Conservation (phyloP, 2,113 vertebrate genomes). For the Toxotes jaculatrix region DNA sequence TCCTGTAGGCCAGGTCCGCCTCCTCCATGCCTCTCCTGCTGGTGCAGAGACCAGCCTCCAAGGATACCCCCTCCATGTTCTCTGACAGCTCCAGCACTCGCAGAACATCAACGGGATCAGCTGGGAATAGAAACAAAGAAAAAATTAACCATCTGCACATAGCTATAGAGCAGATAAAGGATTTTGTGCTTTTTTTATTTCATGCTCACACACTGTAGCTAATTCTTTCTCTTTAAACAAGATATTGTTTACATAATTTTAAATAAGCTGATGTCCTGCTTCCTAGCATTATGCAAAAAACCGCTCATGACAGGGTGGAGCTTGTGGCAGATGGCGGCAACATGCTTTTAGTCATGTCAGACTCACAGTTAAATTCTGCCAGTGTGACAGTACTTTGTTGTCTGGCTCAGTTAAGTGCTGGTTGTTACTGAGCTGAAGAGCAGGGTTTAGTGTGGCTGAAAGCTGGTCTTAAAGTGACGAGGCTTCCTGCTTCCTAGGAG, state of each 20-base stretch:
- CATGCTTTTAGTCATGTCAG: slow-evolving; percentile 45
- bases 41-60: slow-evolving; percentile 87
- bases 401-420: slow-evolving; percentile 71
- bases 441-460: slow-evolving; percentile 72
- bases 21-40: slow-evolving; percentile 80
- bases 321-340: slow-evolving; percentile 20
- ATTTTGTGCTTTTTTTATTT: background rate
- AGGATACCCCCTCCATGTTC: slow-evolving; percentile 84
- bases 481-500: slow-evolving; percentile 77
- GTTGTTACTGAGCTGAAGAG: slow-evolving; percentile 67
- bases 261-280: background rate
- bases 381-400: slow-evolving; percentile 62
- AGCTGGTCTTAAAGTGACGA: slow-evolving; percentile 68
- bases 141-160: slow-evolving; percentile 27
- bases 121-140: slow-evolving; percentile 72
- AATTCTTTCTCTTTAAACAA: slow-evolving; percentile 1
- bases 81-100: slow-evolving; percentile 83
- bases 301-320: background rate
- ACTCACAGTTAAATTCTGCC: slow-evolving; percentile 56
- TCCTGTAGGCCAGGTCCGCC: slow-evolving; percentile 86
- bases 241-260: slow-evolving; percentile 4
- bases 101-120: slow-evolving; percentile 85
- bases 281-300: slow-evolving; percentile 1
- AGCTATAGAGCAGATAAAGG: slow-evolving; percentile 5
- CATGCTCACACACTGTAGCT: slow-evolving; percentile 8